These are phyloP conservation scores for Scaptomyza hsui DNA, from an alignment of 1,140 invertebrate species.

Conservation along the genomic window DNA sequence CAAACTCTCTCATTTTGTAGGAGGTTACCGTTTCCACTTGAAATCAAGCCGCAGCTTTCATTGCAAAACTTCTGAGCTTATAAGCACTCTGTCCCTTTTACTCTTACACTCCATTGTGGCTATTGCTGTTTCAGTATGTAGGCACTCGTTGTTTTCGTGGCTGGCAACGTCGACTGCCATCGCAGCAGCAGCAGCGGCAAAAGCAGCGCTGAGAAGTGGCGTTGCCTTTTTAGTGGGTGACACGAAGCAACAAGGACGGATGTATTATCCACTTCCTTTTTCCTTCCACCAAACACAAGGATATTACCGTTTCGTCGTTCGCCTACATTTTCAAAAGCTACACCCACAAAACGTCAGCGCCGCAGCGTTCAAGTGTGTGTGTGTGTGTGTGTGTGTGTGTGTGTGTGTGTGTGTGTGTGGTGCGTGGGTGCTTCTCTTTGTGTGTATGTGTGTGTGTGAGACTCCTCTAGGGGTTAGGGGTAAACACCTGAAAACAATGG, in stretches of 20 bases:
- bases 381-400: not conserved
- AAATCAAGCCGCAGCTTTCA: slow-evolving; percentile 32
- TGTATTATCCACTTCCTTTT: slow-evolving; percentile 85
- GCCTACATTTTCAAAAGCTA: slow-evolving; percentile 46
- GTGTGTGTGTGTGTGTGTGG: not conserved
- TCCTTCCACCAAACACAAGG: slow-evolving; percentile 84
- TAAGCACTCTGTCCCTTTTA: slow-evolving; percentile 16
- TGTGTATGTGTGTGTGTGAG: not conserved
- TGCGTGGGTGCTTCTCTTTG: not conserved
- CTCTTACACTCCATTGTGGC: slow-evolving; percentile 20
- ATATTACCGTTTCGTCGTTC: slow-evolving; percentile 84
- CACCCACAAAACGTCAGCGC: slow-evolving; percentile 20
- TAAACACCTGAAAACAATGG: slow-evolving; percentile 49
- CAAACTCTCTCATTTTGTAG: slow-evolving; percentile 36
- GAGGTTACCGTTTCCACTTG: slow-evolving; percentile 79
- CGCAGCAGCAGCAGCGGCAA: slow-evolving; percentile 9
- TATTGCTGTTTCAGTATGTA: slow-evolving; percentile 38
- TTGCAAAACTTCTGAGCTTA: slow-evolving; percentile 11
- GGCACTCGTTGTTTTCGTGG: slow-evolving; percentile 32
- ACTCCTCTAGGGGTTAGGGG: slow-evolving; percentile 3
- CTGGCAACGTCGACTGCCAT: slow-evolving; percentile 25
- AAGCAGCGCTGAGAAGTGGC: slow-evolving; percentile 64
- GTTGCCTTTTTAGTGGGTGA: slow-evolving; percentile 83
- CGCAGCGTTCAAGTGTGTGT: not conserved
- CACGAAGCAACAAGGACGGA: slow-evolving; percentile 84